phyloP scores from a whole-genome alignment of 1,140 invertebrate genomes.

The Lepidurus apus region DNA sequence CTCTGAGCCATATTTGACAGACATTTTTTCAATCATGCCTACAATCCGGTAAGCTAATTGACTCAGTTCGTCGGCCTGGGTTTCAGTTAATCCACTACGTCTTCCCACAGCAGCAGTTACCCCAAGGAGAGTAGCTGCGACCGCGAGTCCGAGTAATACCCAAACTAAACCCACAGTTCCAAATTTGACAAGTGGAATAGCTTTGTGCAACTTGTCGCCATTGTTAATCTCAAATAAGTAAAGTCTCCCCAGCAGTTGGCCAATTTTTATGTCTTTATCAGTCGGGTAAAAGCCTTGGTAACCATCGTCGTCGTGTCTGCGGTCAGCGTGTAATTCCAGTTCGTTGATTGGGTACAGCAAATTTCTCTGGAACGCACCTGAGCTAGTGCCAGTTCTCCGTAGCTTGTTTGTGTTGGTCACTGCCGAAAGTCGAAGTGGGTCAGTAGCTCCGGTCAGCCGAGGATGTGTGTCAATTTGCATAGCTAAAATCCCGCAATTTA shows the following conservation, averaged over 20 bases:
- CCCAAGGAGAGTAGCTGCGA: not conserved
- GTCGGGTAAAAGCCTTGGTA: not conserved
- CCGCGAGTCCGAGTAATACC: not conserved
- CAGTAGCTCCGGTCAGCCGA: not conserved
- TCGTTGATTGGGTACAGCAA: constrained; percentile 3
- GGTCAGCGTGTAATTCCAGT: not conserved
- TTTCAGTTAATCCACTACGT: not conserved
- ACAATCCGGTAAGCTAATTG: not conserved
- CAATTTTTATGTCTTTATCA: not conserved
- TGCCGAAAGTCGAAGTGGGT: not conserved
- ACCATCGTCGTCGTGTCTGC: not conserved
- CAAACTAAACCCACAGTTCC: not conserved
- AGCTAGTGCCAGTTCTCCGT: not conserved
- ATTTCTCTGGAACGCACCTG: not conserved
- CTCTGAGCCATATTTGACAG: not conserved
- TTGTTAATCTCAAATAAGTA: not conserved
- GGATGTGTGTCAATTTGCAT: not conserved
- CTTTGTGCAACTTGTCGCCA: not conserved
- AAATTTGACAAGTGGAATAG: not conserved
- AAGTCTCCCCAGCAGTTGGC: not conserved
- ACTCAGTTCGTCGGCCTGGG: not conserved
- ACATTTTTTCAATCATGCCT: not conserved
- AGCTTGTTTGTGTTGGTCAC: not conserved
- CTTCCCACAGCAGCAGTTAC: not conserved
- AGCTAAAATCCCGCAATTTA: not conserved